A percentile compares a stretch with the other conserved stretches of the same genome.
These are phyloP conservation scores for Ametastegia equiseti DNA, from an alignment of 2,888 invertebrate genomes.

Conservation along the genomic window DNA sequence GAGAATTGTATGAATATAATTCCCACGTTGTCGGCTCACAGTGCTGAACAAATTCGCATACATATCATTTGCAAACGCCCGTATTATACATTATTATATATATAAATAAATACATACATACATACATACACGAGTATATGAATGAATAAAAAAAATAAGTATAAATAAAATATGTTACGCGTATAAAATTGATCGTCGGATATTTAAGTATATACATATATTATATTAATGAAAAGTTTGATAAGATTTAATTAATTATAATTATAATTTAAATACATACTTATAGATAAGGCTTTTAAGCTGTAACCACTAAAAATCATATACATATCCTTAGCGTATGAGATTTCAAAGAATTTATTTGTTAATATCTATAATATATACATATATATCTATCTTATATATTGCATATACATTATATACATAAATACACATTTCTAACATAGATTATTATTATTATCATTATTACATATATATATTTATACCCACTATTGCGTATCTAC, in stretches of 20 bases:
- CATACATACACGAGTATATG: no score
- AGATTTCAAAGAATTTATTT: slow-evolving; percentile 61
- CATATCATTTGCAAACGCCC: slow-evolving; percentile 42
- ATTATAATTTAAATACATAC: not conserved
- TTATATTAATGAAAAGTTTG: not conserved
- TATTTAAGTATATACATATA: no score
- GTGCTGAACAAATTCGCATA: slow-evolving; percentile 5
- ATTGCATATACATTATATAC: slow-evolving; percentile 64
- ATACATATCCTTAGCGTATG: slow-evolving; percentile 54
- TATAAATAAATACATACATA: no score
- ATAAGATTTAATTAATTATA: slow-evolving; percentile 9
- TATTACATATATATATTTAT: slow-evolving; percentile 62
- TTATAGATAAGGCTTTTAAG: slow-evolving; percentile 57
- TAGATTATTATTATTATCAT: slow-evolving; percentile 59
- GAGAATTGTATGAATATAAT: not conserved
- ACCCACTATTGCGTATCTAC: not conserved
- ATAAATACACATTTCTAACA: slow-evolving; percentile 58
- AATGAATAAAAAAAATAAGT: not conserved
- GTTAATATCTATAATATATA: no score
- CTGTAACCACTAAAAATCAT: slow-evolving; percentile 65
- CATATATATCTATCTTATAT: slow-evolving; percentile 55
- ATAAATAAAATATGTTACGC: not conserved
- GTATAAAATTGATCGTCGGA: no score
- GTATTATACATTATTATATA: no score
- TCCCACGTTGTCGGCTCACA: slow-evolving; percentile 28